A percentile compares a stretch with the other conserved stretches of the same genome.
phyloP scores from a whole-genome alignment of 2,797 vertebrate species.

The Diplodus sargus region DNA sequence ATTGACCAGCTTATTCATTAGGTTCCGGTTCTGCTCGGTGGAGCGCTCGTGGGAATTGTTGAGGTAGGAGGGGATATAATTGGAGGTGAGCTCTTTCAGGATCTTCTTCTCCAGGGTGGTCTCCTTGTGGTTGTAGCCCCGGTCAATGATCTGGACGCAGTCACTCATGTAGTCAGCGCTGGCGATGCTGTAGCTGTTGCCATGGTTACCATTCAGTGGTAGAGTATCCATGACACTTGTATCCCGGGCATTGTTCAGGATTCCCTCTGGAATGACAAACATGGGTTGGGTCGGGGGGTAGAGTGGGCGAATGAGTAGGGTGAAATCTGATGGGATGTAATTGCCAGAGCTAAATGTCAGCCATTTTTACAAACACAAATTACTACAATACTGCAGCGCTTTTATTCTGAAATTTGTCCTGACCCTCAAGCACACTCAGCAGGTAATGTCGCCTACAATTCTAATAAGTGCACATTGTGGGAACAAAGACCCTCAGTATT shows the following conservation, averaged over 20 bases:
- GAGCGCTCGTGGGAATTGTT: constrained; percentile 94
- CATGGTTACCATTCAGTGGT: constrained; percentile 99
- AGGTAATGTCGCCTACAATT: constrained; percentile 37
- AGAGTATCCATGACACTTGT: constrained; percentile 99
- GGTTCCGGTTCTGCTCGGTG: constrained; percentile 93
- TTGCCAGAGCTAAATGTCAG: constrained; percentile 58
- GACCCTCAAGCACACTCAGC: constrained; percentile 29
- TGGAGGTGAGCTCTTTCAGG: constrained; percentile 98
- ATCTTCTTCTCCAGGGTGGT: constrained; percentile 98
- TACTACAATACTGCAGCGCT: constrained; percentile 25
- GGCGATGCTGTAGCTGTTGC: constrained; percentile 98
- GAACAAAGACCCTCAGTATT: constrained; percentile 15
- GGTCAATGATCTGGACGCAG: constrained; percentile 98
- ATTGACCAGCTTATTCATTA: constrained; percentile 97
- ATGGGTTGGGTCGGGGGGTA: constrained; percentile 60
- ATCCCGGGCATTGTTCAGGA: constrained; percentile 99
- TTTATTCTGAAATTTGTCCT: constrained; percentile 40
- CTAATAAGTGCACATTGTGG: constrained; percentile 45
- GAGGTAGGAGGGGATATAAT: constrained; percentile 98
- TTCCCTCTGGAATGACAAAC: constrained; percentile 97
- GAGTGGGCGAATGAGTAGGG: constrained; percentile 53
- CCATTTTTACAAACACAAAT: constrained; percentile 54
- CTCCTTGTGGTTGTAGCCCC: constrained; percentile 95
- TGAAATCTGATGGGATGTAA: constrained; percentile 61
- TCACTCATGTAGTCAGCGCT: constrained; percentile 98